Evolutionary conservation across 2,113 vertebrate species (phyloP).

Genomic region (Fulmarus glacialis): DNA sequence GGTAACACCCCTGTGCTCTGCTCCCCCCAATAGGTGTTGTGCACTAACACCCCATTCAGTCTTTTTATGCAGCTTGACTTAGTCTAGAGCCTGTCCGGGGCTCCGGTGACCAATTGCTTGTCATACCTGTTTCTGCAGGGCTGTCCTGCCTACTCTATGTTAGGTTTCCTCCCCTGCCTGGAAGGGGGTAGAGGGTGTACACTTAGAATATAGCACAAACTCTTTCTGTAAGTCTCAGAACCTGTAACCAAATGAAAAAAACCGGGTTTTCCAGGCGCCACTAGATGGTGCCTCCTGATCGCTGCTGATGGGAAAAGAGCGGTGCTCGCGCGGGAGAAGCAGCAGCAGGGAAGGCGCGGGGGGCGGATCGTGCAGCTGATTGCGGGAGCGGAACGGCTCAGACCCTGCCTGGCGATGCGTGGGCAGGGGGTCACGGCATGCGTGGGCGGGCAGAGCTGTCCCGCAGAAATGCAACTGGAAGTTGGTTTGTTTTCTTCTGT

Average conservation of each 20-base stretch:
- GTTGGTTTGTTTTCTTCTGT: not conserved
- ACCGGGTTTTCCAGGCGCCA: not conserved
- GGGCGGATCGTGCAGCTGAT: too few species aligned
- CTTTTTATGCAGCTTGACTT: not conserved
- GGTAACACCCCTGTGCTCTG: not conserved
- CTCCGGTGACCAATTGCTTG: not conserved
- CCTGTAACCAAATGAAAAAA: accelerated
- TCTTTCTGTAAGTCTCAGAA: not conserved
- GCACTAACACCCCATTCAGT: not conserved
- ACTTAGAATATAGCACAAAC: not conserved
- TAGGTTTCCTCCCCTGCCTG: not conserved
- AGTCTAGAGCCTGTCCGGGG: not conserved
- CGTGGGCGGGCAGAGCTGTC: not conserved
- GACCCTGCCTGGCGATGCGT: accelerated
- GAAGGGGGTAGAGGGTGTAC: not conserved
- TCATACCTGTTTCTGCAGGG: not conserved
- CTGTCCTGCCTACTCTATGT: not conserved
- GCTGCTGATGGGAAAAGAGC: not conserved
- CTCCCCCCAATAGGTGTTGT: accelerated
- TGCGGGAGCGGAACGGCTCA: too few species aligned
- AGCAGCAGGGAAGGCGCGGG: accelerated
- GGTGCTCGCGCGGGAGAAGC: not conserved
- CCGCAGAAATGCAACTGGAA: not conserved
- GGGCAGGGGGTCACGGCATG: not conserved
- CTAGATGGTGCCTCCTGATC: slow-evolving; percentile 29